Conservation (phyloP, 2,113 vertebrate species). For the Oreochromis aureus region DNA sequence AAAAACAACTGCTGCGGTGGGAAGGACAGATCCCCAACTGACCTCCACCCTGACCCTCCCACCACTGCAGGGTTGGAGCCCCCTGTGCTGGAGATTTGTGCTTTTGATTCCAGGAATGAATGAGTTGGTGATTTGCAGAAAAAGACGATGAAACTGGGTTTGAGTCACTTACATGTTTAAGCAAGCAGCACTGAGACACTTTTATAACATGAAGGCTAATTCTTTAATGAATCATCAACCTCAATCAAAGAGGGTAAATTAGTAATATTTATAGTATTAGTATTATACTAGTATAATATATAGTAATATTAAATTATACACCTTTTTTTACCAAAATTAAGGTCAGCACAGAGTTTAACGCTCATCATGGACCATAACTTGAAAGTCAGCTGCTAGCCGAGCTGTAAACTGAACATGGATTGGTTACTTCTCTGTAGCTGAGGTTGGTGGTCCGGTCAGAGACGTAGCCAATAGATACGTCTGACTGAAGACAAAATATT, state of each 20-base stretch:
- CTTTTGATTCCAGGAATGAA: not conserved
- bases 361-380: not conserved
- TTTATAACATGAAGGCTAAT: not conserved
- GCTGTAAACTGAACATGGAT: not conserved
- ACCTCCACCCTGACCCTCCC: not conserved
- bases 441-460: not conserved
- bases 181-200: not conserved
- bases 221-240: not conserved
- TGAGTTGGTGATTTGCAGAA: not conserved
- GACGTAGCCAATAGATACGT: too few relatives aligned
- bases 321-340: not conserved
- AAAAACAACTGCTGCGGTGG: conserved; percentile 25
- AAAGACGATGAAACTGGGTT: not conserved
- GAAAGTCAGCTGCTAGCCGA: not conserved
- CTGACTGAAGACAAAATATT: not conserved
- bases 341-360: not conserved
- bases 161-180: not conserved
- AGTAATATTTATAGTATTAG: not conserved
- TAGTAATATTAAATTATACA: not conserved
- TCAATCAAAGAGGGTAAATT: not conserved
- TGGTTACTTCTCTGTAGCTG: not conserved
- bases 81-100: not conserved
- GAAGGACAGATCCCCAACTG: not conserved
- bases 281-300: not conserved
- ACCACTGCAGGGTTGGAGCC: not conserved